phyloP scores from a whole-genome alignment of 2,888 invertebrate genomes.

The Erebia ligea region DNA sequence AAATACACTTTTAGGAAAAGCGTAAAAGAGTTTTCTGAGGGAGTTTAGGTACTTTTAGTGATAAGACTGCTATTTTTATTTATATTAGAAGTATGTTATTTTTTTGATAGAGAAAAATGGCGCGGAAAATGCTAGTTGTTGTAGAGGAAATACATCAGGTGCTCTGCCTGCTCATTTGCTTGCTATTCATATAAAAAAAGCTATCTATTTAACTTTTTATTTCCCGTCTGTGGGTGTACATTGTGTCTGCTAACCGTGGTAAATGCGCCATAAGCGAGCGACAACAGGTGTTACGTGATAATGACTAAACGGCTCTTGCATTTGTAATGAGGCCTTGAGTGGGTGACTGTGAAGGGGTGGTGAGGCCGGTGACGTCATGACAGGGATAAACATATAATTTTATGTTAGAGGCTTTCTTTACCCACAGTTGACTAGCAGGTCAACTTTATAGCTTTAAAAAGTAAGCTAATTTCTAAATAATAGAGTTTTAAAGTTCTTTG shows the following conservation, averaged over 20 bases:
- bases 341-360: constrained; percentile 29
- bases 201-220: no score
- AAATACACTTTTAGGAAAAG: no score
- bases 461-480: neutral
- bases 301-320: constrained; percentile 69
- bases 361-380: constrained; percentile 23
- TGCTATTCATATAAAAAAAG: no score
- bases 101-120: no score
- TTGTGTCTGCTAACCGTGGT: neutral
- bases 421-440: neutral
- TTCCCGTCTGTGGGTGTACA: neutral
- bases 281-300: constrained; percentile 78
- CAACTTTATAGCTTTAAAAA: neutral
- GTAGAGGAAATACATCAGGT: no score
- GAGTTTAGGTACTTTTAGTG: no score
- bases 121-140: no score
- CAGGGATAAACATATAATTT: constrained; percentile 6
- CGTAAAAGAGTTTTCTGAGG: no score
- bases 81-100: no score
- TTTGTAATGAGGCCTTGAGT: constrained; percentile 39
- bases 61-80: no score
- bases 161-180: no score
- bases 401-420: neutral
- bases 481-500: neutral
- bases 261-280: constrained; percentile 38